A percentile compares a stretch with the other conserved stretches of the same genome.
Conservation (phyloP, 2,888 invertebrate genomes). For the Pachydiplax longipennis region DNA sequence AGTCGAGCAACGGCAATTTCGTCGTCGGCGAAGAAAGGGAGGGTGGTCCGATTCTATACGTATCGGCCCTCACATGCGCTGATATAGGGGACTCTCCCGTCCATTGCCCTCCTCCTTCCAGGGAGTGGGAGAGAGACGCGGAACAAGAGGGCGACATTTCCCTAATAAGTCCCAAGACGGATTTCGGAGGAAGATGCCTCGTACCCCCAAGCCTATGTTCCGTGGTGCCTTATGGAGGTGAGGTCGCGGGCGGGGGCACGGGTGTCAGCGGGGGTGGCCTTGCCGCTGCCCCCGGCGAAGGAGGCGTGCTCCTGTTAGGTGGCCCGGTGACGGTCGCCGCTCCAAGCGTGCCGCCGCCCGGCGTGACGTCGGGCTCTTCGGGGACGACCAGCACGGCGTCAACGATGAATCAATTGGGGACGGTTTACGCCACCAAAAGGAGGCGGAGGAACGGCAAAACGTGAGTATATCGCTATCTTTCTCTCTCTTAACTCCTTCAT, state of each 20-base stretch:
- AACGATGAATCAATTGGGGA: constrained; percentile 86
- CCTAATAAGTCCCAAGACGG: constrained; percentile 18
- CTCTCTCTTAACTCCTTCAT: not conserved
- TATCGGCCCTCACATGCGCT: not conserved
- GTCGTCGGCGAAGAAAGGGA: not conserved
- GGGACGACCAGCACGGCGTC: constrained; percentile 44
- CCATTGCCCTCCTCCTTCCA: not conserved
- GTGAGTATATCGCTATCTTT: constrained; percentile 65
- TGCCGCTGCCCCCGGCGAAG: constrained; percentile 39
- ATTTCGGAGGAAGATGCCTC: constrained; percentile 44
- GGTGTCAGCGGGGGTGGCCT: constrained; percentile 39
- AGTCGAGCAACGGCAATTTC: not conserved
- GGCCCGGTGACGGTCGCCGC: constrained; percentile 28
- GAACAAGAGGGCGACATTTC: not conserved
- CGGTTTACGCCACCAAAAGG: constrained; percentile 96
- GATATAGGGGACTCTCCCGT: not conserved
- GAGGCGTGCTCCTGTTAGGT: constrained; percentile 45
- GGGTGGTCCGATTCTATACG: not conserved
- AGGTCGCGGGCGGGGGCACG: constrained; percentile 21
- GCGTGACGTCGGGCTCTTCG: not conserved
- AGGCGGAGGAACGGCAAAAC: constrained; percentile 95
- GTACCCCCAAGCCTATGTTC: constrained; percentile 46
- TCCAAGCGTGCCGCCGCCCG: not conserved
- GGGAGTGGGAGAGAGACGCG: not conserved
- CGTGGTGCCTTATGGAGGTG: constrained; percentile 43